Conservation (phyloP, 2,113 vertebrate species). For the Syngnathus typhle region DNA sequence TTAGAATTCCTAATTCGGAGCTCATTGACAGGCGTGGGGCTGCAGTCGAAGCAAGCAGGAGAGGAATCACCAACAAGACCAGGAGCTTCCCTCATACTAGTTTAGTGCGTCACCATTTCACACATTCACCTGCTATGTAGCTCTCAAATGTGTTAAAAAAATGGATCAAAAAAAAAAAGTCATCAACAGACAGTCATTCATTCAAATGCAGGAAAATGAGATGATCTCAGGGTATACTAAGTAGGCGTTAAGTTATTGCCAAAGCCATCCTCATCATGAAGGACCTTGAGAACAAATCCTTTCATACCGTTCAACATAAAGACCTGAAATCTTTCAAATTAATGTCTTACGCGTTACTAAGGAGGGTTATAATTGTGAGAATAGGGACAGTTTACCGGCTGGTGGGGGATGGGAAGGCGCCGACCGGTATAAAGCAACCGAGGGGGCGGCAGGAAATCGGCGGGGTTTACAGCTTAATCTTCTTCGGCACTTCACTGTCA, state of each 20-base stretch:
- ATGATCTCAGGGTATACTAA: background rate
- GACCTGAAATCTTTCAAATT: background rate
- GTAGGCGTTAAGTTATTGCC: background rate
- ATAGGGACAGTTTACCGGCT: background rate
- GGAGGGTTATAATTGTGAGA: constrained; percentile 9
- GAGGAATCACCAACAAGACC: constrained; percentile 57
- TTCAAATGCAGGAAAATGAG: too few species aligned
- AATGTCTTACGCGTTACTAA: background rate
- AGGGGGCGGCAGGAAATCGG: constrained; percentile 39
- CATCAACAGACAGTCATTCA: background rate
- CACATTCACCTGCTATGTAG: background rate
- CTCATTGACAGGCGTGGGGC: constrained; percentile 56
- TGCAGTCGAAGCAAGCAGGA: constrained; percentile 33
- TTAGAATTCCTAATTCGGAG: constrained; percentile 68
- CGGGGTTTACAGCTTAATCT: constrained; percentile 54
- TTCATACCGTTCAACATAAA: background rate
- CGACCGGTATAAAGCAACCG: background rate
- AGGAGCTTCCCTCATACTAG: background rate
- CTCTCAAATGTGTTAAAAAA: background rate
- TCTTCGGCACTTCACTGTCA: constrained; percentile 47
- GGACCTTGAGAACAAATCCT: background rate
- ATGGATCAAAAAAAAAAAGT: background rate
- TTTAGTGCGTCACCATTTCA: background rate
- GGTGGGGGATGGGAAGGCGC: background rate
- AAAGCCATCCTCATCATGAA: background rate